phyloP scores from a whole-genome alignment of 2,888 invertebrate species.

The Lithosia quadra region DNA sequence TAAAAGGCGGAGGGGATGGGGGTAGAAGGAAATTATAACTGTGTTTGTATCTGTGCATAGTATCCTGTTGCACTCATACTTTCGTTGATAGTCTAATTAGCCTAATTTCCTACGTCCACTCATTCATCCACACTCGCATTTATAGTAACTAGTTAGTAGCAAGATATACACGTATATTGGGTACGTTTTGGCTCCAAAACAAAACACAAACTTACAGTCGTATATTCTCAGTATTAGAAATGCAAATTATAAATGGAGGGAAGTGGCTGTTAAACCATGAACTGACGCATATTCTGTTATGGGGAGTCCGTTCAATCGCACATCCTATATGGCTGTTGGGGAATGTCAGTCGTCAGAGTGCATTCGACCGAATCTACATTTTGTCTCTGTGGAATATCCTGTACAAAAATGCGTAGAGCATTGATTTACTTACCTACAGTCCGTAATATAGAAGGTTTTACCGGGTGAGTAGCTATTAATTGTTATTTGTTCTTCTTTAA shows the following conservation, averaged over 20 bases:
- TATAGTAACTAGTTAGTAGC: no score
- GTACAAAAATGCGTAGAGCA: constrained; percentile 38
- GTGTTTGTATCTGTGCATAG: no score
- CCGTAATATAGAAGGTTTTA: background rate
- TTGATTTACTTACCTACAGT: constrained; percentile 2
- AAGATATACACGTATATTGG: background rate
- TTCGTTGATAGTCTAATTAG: no score
- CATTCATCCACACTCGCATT: no score
- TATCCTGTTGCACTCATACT: no score
- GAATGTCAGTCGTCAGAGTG: constrained; percentile 52
- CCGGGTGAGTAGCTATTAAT: no score
- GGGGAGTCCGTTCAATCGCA: constrained; percentile 69
- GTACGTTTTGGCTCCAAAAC: no score
- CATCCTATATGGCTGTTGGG: constrained; percentile 67
- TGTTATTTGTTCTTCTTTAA: no score
- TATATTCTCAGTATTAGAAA: constrained; percentile 9
- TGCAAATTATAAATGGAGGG: constrained; percentile 53
- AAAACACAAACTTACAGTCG: background rate
- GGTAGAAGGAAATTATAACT: background rate
- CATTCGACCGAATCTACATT: constrained; percentile 64
- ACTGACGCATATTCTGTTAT: constrained; percentile 54
- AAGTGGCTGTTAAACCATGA: constrained; percentile 61
- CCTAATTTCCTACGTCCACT: no score
- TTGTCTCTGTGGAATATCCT: constrained; percentile 56
- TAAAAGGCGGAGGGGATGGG: background rate